Conservation (phyloP, 1,140 invertebrate species). For the Batillaria attramentaria region DNA sequence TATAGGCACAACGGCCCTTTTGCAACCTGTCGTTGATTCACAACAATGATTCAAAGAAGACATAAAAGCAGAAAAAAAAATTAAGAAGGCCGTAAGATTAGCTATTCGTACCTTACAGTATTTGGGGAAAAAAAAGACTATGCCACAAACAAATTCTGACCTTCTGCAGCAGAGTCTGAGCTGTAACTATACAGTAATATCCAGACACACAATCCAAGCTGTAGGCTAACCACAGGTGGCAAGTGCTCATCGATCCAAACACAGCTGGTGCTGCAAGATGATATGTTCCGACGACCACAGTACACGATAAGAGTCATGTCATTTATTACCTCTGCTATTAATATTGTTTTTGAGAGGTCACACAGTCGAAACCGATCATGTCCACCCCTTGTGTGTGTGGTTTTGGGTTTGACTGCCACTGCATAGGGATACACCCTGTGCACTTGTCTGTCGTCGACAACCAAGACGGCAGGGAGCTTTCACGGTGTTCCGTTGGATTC, state of each 20-base stretch:
- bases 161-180: no score
- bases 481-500: background rate
- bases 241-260: background rate
- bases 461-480: background rate
- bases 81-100: background rate
- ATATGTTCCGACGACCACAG: background rate
- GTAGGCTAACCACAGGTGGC: background rate
- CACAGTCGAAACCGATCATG: background rate
- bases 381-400: no score
- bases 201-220: background rate
- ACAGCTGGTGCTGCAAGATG: background rate
- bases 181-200: background rate
- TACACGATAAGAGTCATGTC: background rate
- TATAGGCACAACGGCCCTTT: no score
- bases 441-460: background rate
- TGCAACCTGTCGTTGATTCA: no score
- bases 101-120: background rate
- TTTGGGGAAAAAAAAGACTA: background rate
- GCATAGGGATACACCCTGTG: background rate
- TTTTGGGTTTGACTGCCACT: no score
- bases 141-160: background rate
- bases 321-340: background rate
- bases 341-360: background rate
- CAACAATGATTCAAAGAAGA: no score
- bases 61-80: no score